phyloP scores from a whole-genome alignment of 2,888 invertebrate genomes.

The Physocephala rufipes region DNA sequence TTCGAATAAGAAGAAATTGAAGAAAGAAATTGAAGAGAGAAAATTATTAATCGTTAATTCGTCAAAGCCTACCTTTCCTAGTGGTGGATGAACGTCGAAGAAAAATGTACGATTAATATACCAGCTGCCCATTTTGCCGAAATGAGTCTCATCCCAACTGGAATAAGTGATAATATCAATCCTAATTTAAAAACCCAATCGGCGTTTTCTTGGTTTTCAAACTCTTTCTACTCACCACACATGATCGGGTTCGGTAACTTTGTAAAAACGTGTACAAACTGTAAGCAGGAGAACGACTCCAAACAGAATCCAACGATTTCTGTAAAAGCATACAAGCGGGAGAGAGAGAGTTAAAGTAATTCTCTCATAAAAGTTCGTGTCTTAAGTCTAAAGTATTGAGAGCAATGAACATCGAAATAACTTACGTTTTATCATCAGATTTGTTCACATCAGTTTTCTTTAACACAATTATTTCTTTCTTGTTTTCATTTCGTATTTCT shows the following conservation, averaged over 20 bases:
- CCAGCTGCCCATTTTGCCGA: constrained; percentile 99
- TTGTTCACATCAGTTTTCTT: not conserved
- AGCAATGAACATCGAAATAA: not conserved
- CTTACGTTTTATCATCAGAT: constrained; percentile 45
- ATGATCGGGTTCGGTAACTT: constrained; percentile 91
- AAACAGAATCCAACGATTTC: constrained; percentile 76
- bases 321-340: constrained; percentile 40
- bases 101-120: constrained; percentile 97
- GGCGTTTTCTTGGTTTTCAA: not conserved
- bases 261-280: constrained; percentile 82
- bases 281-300: constrained; percentile 73
- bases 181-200: constrained; percentile 49
- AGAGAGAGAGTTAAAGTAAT: not conserved
- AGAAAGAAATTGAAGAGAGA: too few species aligned
- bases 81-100: constrained; percentile 97
- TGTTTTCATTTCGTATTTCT: too few species aligned
- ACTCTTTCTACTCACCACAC: constrained; percentile 76
- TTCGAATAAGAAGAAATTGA: constrained; percentile 64
- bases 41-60: not conserved
- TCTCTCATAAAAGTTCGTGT: constrained; percentile 43
- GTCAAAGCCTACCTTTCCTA: constrained; percentile 82
- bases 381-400: constrained; percentile 47
- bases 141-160: constrained; percentile 98
- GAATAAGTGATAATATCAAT: not conserved
- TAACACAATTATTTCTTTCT: not conserved